Conservation (phyloP, 2,113 vertebrate species). For the Gnathonemus longibarbis region DNA sequence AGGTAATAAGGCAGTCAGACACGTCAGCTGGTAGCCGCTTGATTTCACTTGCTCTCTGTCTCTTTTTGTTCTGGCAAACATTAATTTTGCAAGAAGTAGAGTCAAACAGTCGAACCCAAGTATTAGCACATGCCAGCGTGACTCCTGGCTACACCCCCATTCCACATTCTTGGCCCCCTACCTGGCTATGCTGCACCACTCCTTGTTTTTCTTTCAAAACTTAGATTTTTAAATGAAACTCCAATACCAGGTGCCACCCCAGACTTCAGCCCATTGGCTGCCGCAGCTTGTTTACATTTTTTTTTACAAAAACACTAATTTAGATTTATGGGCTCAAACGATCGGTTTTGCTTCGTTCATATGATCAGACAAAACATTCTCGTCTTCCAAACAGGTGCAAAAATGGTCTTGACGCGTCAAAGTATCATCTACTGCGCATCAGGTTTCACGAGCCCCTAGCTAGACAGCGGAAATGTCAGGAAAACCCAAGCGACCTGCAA, state of each 20-base stretch:
- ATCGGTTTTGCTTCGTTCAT: not conserved
- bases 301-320: not conserved
- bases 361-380: not conserved
- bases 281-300: not conserved
- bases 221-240: not conserved
- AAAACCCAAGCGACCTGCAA: not conserved
- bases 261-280: not conserved
- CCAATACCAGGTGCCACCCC: not conserved
- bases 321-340: not conserved
- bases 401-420: not conserved
- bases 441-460: not conserved
- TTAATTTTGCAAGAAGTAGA: not conserved
- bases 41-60: constrained; percentile 47
- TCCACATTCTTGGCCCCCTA: not conserved
- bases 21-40: constrained; percentile 45
- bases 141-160: not conserved
- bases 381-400: not conserved
- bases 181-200: not conserved
- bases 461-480: not conserved
- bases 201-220: not conserved
- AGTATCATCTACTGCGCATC: not conserved
- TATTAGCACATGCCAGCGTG: not conserved
- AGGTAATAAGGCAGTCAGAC: constrained; percentile 55
- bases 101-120: not conserved
- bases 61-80: constrained; percentile 24